phyloP scores from a whole-genome alignment of 2,797 vertebrate genomes.

The Meda fulgida region DNA sequence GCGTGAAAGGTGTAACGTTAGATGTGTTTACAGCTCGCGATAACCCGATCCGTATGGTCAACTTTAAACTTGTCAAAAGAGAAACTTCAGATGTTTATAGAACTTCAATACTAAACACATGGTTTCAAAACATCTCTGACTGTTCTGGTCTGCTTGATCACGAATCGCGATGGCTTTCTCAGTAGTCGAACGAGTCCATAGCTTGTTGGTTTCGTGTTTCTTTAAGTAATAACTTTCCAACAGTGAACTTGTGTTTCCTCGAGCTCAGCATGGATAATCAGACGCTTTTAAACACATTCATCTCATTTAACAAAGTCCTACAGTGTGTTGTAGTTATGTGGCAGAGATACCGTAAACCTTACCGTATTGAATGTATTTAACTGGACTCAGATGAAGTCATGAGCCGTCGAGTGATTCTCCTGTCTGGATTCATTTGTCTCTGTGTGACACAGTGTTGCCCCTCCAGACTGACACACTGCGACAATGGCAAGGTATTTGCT shows the following conservation, averaged over 20 bases:
- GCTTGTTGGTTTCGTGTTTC: neutral
- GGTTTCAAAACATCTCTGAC: neutral
- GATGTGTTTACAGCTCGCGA: neutral
- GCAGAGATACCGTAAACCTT: slow-evolving; percentile 22
- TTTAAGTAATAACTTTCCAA: neutral
- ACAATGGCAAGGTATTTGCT: slow-evolving; percentile 73
- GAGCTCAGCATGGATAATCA: neutral
- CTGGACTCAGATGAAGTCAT: slow-evolving; percentile 27
- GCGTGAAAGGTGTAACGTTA: neutral
- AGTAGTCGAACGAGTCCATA: neutral
- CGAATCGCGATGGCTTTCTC: neutral
- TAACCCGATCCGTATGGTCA: neutral
- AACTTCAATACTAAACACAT: neutral
- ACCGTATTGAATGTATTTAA: slow-evolving; percentile 20
- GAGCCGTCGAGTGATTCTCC: slow-evolving; percentile 36
- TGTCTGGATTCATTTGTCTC: slow-evolving; percentile 67
- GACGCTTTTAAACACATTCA: neutral
- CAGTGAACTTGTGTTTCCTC: neutral
- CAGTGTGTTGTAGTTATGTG: neutral
- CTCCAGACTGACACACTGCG: slow-evolving; percentile 63
- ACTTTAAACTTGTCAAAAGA: neutral
- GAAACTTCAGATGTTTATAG: slow-evolving; percentile 14
- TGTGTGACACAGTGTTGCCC: slow-evolving; percentile 40
- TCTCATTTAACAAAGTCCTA: neutral
- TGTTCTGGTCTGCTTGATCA: neutral